phyloP scores from a whole-genome alignment of 2,797 vertebrate species.

The Carapus acus region DNA sequence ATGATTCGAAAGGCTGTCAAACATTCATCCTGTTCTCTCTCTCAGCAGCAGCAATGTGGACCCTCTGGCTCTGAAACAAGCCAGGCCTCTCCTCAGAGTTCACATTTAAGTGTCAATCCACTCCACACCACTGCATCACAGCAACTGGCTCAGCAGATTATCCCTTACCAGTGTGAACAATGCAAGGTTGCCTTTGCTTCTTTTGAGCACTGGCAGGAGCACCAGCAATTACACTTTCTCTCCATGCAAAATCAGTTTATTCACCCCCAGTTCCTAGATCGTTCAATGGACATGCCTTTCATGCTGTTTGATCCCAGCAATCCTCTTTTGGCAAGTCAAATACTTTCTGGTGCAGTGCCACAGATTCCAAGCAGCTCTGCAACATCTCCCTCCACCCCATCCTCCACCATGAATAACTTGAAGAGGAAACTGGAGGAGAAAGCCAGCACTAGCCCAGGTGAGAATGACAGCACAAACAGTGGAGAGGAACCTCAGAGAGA shows the following conservation, averaged over 20 bases:
- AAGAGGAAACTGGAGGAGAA: slow-evolving; percentile 99
- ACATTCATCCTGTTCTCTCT: slow-evolving; percentile 78
- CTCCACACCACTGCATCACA: slow-evolving; percentile 88
- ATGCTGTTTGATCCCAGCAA: slow-evolving; percentile 99
- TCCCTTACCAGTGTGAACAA: slow-evolving; percentile 98
- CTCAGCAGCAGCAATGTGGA: slow-evolving; percentile 75
- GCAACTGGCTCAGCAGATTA: slow-evolving; percentile 90
- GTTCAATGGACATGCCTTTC: slow-evolving; percentile 95
- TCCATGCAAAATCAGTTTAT: slow-evolving; percentile 98
- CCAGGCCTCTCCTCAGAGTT: slow-evolving; percentile 84
- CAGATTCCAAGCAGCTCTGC: slow-evolving; percentile 94
- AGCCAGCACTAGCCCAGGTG: slow-evolving; percentile 93
- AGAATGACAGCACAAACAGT: slow-evolving; percentile 94
- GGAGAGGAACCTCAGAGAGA: slow-evolving; percentile 97
- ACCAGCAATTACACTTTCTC: slow-evolving; percentile 98
- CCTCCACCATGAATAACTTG: slow-evolving; percentile 94
- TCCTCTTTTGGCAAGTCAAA: slow-evolving; percentile 91
- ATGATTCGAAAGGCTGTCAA: slow-evolving; percentile 79
- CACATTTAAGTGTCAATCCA: slow-evolving; percentile 85
- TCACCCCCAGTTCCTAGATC: slow-evolving; percentile 94
- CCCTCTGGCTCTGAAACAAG: slow-evolving; percentile 85
- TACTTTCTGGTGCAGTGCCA: slow-evolving; percentile 90
- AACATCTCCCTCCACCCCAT: slow-evolving; percentile 95
- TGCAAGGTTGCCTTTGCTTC: slow-evolving; percentile 97
- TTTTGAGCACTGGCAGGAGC: slow-evolving; percentile 99